Evolutionary conservation across 2,797 vertebrate genomes (phyloP).

Genomic region (Takifugu ocellatus): DNA sequence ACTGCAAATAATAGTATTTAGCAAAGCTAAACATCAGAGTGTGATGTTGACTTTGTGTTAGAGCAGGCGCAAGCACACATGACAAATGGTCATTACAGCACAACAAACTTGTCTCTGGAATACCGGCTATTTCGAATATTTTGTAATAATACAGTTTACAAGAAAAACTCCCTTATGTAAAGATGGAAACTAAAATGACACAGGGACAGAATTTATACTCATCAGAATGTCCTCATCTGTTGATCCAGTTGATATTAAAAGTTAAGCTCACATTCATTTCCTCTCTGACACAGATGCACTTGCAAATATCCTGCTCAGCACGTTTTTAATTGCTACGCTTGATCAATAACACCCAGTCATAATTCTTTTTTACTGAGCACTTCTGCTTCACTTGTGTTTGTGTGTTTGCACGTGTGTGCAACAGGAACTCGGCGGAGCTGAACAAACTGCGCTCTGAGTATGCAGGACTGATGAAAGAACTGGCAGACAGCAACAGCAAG

Average conservation of each 20-base stretch:
- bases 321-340: slow-evolving; percentile 1
- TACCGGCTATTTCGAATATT: too few relatives aligned
- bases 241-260: slow-evolving; percentile 3
- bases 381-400: slow-evolving; percentile 10
- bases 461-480: slow-evolving; percentile 85
- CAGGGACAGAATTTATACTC: background rate
- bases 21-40: too few relatives aligned
- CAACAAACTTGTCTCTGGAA: too few relatives aligned
- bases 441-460: slow-evolving; percentile 93
- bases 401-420: slow-evolving; percentile 9
- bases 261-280: slow-evolving; percentile 2
- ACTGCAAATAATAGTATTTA: too few relatives aligned
- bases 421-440: slow-evolving; percentile 91
- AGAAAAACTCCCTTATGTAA: background rate
- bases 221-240: background rate
- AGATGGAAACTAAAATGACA: background rate
- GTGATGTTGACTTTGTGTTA: too few relatives aligned
- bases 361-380: slow-evolving; percentile 1
- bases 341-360: slow-evolving; percentile 3
- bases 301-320: too few relatives aligned
- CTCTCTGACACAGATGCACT: too few relatives aligned
- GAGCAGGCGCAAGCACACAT: too few relatives aligned
- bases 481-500: slow-evolving; percentile 87
- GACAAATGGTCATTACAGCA: too few relatives aligned
- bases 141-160: background rate